Percentiles rank a stretch among this genome's conserved stretches.
These are phyloP conservation scores for Gambelia wislizenii DNA, from an alignment of 2,797 vertebrate genomes.

Conservation along the genomic window DNA sequence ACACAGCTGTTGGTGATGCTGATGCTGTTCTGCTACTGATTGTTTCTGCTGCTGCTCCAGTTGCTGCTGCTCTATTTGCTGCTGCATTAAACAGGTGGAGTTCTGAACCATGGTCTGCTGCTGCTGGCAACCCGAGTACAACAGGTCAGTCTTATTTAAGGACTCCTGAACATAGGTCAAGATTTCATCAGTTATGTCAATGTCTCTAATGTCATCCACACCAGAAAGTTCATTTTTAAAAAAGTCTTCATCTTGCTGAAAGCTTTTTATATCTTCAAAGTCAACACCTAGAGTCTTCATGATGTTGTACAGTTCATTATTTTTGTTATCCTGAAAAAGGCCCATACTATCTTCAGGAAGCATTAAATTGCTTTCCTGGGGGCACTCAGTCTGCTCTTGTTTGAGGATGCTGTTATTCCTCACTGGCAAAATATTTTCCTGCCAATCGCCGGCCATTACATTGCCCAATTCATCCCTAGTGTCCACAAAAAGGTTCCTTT, in stretches of 20 bases:
- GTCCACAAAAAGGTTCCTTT: constrained; percentile 68
- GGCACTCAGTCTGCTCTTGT: constrained; percentile 69
- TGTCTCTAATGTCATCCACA: constrained; percentile 76
- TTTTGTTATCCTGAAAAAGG: constrained; percentile 77
- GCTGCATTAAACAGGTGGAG: constrained; percentile 74
- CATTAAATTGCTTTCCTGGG: constrained; percentile 59
- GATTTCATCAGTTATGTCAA: constrained; percentile 83
- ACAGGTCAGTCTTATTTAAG: constrained; percentile 77
- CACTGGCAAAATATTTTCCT: constrained; percentile 66
- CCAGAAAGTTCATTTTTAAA: constrained; percentile 76
- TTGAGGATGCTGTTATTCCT: constrained; percentile 74
- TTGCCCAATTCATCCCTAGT: constrained; percentile 59
- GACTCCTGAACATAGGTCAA: constrained; percentile 84
- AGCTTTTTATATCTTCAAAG: constrained; percentile 79
- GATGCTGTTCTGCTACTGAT: constrained; percentile 64
- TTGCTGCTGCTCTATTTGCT: constrained; percentile 67
- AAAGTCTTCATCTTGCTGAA: constrained; percentile 83
- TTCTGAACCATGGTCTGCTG: constrained; percentile 63
- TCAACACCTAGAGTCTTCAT: constrained; percentile 84
- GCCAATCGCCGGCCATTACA: constrained; percentile 69
- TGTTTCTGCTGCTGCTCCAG: constrained; percentile 69
- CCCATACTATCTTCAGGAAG: constrained; percentile 67
- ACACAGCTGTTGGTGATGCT: constrained; percentile 77
- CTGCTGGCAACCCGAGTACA: constrained; percentile 71
- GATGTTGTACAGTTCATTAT: constrained; percentile 81